Conservation (phyloP, 2,888 invertebrate species). For the Tromatobia lineatoria region DNA sequence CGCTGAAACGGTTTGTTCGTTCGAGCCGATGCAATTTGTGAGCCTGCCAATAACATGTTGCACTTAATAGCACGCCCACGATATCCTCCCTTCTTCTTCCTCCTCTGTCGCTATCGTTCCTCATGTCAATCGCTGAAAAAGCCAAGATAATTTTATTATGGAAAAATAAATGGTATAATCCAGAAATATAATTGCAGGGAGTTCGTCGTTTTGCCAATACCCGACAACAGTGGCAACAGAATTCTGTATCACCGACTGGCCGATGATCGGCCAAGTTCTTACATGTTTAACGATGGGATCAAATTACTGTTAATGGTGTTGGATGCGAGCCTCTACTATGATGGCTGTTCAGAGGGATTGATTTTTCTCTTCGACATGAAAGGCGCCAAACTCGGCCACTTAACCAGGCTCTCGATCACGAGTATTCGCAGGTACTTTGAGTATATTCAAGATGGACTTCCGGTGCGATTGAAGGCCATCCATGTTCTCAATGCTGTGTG, state of each 20-base stretch:
- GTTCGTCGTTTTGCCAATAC: constrained; percentile 87
- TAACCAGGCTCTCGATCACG: constrained; percentile 87
- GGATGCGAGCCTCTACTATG: constrained; percentile 87
- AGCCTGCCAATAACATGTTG: constrained; percentile 76
- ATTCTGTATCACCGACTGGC: constrained; percentile 88
- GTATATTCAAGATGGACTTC: constrained; percentile 90
- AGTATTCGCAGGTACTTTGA: constrained; percentile 89
- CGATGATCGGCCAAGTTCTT: constrained; percentile 87
- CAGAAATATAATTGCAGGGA: constrained; percentile 85
- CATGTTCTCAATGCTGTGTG: constrained; percentile 88
- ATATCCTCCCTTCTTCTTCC: constrained; percentile 61
- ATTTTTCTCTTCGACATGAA: constrained; percentile 90
- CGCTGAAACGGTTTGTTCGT: constrained; percentile 40
- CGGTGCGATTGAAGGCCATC: constrained; percentile 89
- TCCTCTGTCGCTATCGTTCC: constrained; percentile 37
- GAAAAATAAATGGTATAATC: constrained; percentile 2
- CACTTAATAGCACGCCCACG: constrained; percentile 69
- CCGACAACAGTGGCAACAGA: constrained; percentile 88
- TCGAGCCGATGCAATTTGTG: constrained; percentile 71
- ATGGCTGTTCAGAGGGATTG: constrained; percentile 89
- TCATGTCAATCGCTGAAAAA: not conserved
- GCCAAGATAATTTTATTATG: not conserved
- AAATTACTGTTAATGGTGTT: constrained; percentile 88
- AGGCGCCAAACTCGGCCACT: constrained; percentile 88
- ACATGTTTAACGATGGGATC: constrained; percentile 88